Evolutionary conservation across 2,113 vertebrate genomes (phyloP).

Genomic region (Psephotus haematonotus): DNA sequence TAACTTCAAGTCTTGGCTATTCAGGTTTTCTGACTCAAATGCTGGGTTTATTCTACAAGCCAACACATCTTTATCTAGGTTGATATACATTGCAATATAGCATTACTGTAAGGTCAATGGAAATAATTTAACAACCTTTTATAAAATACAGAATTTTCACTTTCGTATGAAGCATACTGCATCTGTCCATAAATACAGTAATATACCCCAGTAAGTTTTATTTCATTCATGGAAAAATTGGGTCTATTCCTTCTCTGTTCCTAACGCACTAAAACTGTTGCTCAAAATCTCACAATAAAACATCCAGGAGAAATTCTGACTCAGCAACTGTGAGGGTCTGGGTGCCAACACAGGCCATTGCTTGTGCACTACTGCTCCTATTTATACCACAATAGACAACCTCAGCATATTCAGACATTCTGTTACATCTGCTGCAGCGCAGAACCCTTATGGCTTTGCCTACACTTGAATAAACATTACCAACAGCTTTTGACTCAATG

Average conservation of each 20-base stretch:
- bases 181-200: neutral
- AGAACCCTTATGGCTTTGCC: neutral
- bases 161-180: neutral
- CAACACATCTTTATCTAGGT: neutral
- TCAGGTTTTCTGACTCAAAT: neutral
- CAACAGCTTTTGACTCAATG: neutral
- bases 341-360: neutral
- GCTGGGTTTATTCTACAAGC: neutral
- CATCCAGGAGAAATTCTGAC: neutral
- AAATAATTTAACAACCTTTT: neutral
- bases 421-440: neutral
- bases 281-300: neutral
- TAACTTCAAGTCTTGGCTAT: neutral
- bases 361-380: neutral
- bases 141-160: neutral
- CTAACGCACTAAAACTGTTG: neutral
- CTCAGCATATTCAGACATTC: neutral
- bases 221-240: neutral
- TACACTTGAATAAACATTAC: neutral
- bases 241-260: neutral
- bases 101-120: neutral
- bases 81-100: neutral
- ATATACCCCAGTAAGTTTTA: neutral
- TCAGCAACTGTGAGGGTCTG: neutral
- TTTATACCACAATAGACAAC: neutral